phyloP scores from a whole-genome alignment of 1,140 invertebrate genomes.

The Heliconius congener region DNA sequence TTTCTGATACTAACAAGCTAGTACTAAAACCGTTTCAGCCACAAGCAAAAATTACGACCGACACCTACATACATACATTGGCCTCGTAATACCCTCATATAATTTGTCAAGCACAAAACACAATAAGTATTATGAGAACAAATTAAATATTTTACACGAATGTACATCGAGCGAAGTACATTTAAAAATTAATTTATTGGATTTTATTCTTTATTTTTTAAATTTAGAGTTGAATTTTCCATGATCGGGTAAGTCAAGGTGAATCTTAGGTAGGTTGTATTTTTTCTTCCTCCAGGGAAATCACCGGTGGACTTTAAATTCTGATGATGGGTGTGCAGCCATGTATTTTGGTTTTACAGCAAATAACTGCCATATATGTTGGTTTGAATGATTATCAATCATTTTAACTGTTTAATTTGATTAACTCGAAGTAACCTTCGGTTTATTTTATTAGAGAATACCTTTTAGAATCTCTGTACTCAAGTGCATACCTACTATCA shows the following conservation, averaged over 20 bases:
- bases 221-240: not conserved
- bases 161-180: slow-evolving; percentile 1
- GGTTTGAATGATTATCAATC: slow-evolving; percentile 33
- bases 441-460: not conserved
- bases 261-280: slow-evolving; percentile 23
- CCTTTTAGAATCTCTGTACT: no score
- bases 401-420: slow-evolving; percentile 30
- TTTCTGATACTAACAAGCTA: not conserved
- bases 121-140: slow-evolving; percentile 26
- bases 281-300: slow-evolving; percentile 26
- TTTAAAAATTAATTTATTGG: not conserved
- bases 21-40: not conserved
- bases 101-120: slow-evolving; percentile 27
- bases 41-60: not conserved
- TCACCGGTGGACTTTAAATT: slow-evolving; percentile 34
- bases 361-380: slow-evolving; percentile 27
- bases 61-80: slow-evolving; percentile 7
- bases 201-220: slow-evolving; percentile 7
- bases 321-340: slow-evolving; percentile 33
- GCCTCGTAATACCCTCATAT: slow-evolving; percentile 23
- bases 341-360: slow-evolving; percentile 32
- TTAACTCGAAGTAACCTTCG: slow-evolving; percentile 1
- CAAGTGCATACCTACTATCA: not conserved
- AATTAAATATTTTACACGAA: slow-evolving; percentile 28
- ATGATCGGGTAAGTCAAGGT: not conserved